Evolutionary conservation across 2,113 vertebrate genomes (phyloP).

Genomic region (Coracopsis vasa): DNA sequence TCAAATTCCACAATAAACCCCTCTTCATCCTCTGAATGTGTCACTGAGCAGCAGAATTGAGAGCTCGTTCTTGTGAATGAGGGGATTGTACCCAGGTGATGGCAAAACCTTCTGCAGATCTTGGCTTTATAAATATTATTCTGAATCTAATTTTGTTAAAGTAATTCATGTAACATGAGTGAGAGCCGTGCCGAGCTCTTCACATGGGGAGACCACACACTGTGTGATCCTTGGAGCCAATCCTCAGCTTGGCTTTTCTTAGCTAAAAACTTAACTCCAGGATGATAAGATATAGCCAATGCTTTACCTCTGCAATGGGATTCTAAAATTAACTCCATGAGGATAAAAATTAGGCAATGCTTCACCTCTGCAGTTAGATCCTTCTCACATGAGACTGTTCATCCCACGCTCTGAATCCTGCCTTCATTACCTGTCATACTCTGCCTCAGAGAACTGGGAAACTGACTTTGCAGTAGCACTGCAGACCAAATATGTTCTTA

Average conservation of each 20-base stretch:
- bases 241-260: conserved; percentile 19
- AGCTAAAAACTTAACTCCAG: conserved; percentile 14
- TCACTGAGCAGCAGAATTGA: conserved; percentile 16
- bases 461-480: background rate
- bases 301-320: background rate
- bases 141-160: conserved; percentile 30
- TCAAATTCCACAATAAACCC: background rate
- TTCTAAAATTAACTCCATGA: conserved; percentile 1
- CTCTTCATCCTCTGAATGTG: conserved; percentile 12
- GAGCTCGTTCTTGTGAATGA: conserved; percentile 22
- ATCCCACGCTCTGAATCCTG: background rate
- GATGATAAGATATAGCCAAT: conserved; percentile 14
- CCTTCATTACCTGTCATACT: background rate
- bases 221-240: conserved; percentile 20
- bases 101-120: background rate
- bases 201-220: conserved; percentile 16
- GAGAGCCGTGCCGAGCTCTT: conserved; percentile 1
- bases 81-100: conserved; percentile 43
- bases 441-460: background rate
- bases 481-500: background rate
- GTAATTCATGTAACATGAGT: conserved; percentile 33
- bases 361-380: background rate
- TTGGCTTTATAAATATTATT: conserved; percentile 44
- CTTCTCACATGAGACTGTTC: background rate
- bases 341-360: conserved; percentile 6